These are phyloP conservation scores for Tylochromis polylepis DNA, from an alignment of 2,113 vertebrate genomes.

Conservation along the genomic window DNA sequence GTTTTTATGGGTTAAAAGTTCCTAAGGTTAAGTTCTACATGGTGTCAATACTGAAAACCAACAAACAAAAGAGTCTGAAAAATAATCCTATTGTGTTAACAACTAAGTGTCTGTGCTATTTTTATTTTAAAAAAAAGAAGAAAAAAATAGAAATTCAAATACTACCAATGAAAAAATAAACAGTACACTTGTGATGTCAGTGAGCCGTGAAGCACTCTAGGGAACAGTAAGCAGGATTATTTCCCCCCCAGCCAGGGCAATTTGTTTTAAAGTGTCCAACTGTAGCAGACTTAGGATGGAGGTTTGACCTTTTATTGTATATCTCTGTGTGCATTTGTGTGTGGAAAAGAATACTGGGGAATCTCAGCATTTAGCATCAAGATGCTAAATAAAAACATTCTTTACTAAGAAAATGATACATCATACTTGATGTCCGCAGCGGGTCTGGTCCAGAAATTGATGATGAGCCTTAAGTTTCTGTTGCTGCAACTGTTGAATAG, in stretches of 20 bases:
- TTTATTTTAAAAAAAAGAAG: background rate
- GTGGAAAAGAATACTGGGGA: background rate
- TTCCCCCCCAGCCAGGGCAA: background rate
- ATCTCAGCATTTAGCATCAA: background rate
- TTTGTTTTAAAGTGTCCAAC: background rate
- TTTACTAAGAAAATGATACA: background rate
- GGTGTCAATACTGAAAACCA: slow-evolving; percentile 8
- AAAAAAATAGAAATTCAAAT: background rate
- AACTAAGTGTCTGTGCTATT: background rate
- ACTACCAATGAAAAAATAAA: background rate
- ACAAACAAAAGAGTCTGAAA: background rate
- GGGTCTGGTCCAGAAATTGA: slow-evolving; percentile 81
- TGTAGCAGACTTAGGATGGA: background rate
- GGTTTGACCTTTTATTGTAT: background rate
- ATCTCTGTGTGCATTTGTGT: background rate
- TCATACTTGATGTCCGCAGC: slow-evolving; percentile 77
- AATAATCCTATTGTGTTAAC: background rate
- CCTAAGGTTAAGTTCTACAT: background rate
- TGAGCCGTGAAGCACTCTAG: background rate
- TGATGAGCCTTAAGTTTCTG: slow-evolving; percentile 79
- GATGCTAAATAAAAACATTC: background rate
- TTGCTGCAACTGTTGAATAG: slow-evolving; percentile 86
- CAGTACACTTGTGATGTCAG: background rate
- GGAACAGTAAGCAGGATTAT: background rate
- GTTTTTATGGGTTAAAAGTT: slow-evolving; percentile 34